phyloP scores from a whole-genome alignment of 2,113 vertebrate species.

The Melospiza melodia region DNA sequence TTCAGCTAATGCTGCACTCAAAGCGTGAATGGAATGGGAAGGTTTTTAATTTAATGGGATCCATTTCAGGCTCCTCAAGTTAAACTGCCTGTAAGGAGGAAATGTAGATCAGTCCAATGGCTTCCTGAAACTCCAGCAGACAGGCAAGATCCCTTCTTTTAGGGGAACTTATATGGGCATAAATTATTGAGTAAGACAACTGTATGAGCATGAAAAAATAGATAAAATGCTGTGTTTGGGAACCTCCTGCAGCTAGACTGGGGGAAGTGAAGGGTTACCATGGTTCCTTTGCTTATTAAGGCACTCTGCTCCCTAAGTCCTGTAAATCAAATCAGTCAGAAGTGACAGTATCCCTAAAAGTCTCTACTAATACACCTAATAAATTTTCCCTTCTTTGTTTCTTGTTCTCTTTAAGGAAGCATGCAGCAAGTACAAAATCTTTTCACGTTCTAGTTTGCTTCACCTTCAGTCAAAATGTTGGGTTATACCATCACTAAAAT shows the following conservation, averaged over 20 bases:
- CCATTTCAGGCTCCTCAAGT: not conserved
- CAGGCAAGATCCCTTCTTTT: not conserved
- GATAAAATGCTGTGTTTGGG: not conserved
- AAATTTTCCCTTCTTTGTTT: not conserved
- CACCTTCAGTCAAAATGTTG: not conserved
- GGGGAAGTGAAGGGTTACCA: not conserved
- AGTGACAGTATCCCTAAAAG: not conserved
- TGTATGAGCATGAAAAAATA: not conserved
- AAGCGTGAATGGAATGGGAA: not conserved
- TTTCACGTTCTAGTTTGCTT: not conserved
- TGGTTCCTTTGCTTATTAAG: not conserved
- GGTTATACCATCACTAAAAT: not conserved
- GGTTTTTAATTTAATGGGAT: slow-evolving; percentile 11
- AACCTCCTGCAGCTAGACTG: not conserved
- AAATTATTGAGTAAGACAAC: not conserved
- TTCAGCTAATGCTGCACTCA: slow-evolving; percentile 35
- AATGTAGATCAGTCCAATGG: not conserved
- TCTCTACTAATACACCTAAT: not conserved
- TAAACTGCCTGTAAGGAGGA: not conserved
- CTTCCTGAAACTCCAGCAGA: slow-evolving; percentile 14
- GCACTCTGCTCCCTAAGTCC: not conserved
- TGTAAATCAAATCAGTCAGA: not conserved
- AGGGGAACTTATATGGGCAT: not conserved
- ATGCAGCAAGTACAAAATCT: not conserved
- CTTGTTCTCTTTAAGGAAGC: not conserved